Conservation (phyloP, 2,888 invertebrate genomes). For the Ernsta delagoae region DNA sequence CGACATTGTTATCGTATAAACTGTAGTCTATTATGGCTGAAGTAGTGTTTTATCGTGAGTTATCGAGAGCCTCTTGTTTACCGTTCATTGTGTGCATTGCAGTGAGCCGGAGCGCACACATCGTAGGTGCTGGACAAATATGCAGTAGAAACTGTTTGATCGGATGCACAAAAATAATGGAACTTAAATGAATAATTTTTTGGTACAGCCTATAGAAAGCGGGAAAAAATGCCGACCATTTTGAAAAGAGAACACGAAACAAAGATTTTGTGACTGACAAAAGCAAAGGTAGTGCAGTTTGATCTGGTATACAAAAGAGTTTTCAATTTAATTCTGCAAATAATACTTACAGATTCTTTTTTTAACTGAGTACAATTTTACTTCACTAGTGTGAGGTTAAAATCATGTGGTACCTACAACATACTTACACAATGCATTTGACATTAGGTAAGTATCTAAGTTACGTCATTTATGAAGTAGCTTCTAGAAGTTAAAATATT, state of each 20-base stretch:
- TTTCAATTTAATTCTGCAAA: too few species aligned
- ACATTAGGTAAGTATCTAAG: too few species aligned
- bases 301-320: too few species aligned
- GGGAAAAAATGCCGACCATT: too few species aligned
- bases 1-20: conserved; percentile 24
- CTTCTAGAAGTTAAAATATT: too few species aligned
- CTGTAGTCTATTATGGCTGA: conserved; percentile 25
- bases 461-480: too few species aligned
- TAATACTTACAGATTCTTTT: too few species aligned
- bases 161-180: background rate
- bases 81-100: conserved; percentile 44
- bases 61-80: conserved; percentile 33
- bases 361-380: too few species aligned
- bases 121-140: conserved; percentile 30
- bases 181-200: background rate
- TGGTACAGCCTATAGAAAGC: too few species aligned
- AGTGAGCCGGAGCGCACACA: conserved; percentile 37
- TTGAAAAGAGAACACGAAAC: background rate
- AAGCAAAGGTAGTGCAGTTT: background rate
- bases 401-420: too few species aligned
- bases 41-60: conserved; percentile 31
- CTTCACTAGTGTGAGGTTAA: too few species aligned
- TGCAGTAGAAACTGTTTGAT: conserved; percentile 16
- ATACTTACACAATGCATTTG: too few species aligned
- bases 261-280: background rate